A percentile compares a stretch with the other conserved stretches of the same genome.
These are phyloP conservation scores for Spodoptera exigua DNA, from an alignment of 2,888 invertebrate species.

Conservation along the genomic window DNA sequence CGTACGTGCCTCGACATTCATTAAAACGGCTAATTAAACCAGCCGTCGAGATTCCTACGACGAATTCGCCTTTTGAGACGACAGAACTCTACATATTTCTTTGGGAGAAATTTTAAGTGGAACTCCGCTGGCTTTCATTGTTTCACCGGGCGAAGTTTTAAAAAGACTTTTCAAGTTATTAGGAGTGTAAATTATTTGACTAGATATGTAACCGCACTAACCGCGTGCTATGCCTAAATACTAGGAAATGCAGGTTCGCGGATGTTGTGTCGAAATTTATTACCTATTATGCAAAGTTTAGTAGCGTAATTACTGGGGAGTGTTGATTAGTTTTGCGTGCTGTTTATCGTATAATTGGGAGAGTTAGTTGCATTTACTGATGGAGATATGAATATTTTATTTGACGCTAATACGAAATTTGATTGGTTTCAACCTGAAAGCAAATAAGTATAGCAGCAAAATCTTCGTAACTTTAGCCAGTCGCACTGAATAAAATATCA, in stretches of 20 bases:
- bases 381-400: slow-evolving; percentile 32
- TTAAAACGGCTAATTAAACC: slow-evolving; percentile 86
- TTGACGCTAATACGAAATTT: background rate
- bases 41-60: slow-evolving; percentile 77
- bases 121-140: slow-evolving; percentile 63
- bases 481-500: background rate
- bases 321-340: slow-evolving; percentile 59
- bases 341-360: slow-evolving; percentile 49
- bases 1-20: slow-evolving; percentile 87
- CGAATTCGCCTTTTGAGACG: slow-evolving; percentile 72
- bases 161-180: slow-evolving; percentile 64
- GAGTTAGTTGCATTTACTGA: slow-evolving; percentile 31
- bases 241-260: slow-evolving; percentile 45
- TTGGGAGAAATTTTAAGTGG: slow-evolving; percentile 70
- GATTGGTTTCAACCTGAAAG: too few species aligned
- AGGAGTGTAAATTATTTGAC: slow-evolving; percentile 57
- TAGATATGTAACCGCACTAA: slow-evolving; percentile 35
- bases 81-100: slow-evolving; percentile 73
- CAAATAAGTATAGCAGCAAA: background rate
- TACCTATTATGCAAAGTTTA: slow-evolving; percentile 60
- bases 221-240: slow-evolving; percentile 21
- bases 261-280: slow-evolving; percentile 56
- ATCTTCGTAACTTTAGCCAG: background rate
- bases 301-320: slow-evolving; percentile 54
- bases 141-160: slow-evolving; percentile 61